phyloP scores from a whole-genome alignment of 1,140 invertebrate species.

The Drosophila funebris region DNA sequence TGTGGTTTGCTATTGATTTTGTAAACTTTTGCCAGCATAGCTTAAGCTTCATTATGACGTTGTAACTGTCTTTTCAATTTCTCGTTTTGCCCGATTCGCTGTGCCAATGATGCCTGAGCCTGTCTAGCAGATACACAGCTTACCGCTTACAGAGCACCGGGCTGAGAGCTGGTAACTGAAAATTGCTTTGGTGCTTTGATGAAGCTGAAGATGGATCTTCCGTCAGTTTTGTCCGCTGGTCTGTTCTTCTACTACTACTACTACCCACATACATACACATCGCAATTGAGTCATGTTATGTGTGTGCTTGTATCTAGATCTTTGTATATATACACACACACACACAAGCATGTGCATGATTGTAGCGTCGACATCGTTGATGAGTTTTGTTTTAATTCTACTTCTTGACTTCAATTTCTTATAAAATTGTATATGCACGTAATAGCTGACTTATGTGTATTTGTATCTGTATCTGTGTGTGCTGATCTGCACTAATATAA shows the following conservation, averaged over 20 bases:
- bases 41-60: slow-evolving; percentile 70
- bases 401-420: slow-evolving; percentile 82
- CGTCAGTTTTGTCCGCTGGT: slow-evolving; percentile 30
- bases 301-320: slow-evolving; percentile 22
- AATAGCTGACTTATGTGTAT: slow-evolving; percentile 29
- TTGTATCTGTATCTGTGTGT: slow-evolving; percentile 47
- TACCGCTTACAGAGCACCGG: slow-evolving; percentile 29
- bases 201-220: slow-evolving; percentile 70
- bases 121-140: slow-evolving; percentile 55
- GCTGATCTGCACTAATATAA: slow-evolving; percentile 24
- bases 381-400: slow-evolving; percentile 82
- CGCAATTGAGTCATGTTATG: slow-evolving; percentile 59
- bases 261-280: background rate
- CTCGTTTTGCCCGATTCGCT: slow-evolving; percentile 80
- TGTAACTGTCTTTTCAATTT: slow-evolving; percentile 82
- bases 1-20: slow-evolving; percentile 71
- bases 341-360: slow-evolving; percentile 16
- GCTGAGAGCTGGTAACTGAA: slow-evolving; percentile 62
- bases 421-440: slow-evolving; percentile 79
- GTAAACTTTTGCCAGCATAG: slow-evolving; percentile 61
- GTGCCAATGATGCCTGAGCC: slow-evolving; percentile 61
- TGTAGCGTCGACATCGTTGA: slow-evolving; percentile 53
- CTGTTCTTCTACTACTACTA: slow-evolving; percentile 1
- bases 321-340: background rate
- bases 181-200: slow-evolving; percentile 54